Conservation (phyloP, 2,797 vertebrate genomes). For the Hydrocynus forskahlii region DNA sequence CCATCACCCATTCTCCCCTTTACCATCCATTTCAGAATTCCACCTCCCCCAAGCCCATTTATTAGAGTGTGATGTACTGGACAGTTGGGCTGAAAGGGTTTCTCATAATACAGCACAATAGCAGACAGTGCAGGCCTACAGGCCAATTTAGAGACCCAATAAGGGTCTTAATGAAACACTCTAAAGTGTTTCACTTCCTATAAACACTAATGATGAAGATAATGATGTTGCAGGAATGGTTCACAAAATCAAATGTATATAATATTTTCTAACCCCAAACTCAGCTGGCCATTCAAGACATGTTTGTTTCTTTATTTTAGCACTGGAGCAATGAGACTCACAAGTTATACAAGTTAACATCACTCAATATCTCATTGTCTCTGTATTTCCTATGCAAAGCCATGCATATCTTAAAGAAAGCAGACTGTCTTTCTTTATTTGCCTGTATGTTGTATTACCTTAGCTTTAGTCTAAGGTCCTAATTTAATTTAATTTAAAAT, state of each 20-base stretch:
- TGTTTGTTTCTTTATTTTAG: background rate
- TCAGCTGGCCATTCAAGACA: background rate
- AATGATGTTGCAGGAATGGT: background rate
- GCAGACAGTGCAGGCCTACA: background rate
- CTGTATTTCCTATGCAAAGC: too few species aligned
- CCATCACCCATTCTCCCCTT: slow-evolving; percentile 26
- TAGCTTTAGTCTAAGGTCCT: too few species aligned
- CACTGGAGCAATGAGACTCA: background rate
- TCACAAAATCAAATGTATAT: background rate
- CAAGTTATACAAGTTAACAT: too few species aligned
- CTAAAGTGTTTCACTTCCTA: background rate
- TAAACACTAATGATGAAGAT: background rate
- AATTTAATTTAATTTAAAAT: too few species aligned
- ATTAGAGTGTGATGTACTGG: background rate
- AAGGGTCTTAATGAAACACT: background rate
- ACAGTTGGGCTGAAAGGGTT: slow-evolving; percentile 1
- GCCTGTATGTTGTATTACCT: too few species aligned
- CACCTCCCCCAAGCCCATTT: background rate
- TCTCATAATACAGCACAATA: background rate
- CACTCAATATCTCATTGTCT: too few species aligned
- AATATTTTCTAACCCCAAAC: background rate
- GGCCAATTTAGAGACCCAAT: background rate
- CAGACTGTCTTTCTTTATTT: too few species aligned
- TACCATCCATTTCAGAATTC: background rate
- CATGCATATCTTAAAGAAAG: too few species aligned